phyloP scores from a whole-genome alignment of 2,888 invertebrate species.

The Mermis nigrescens region DNA sequence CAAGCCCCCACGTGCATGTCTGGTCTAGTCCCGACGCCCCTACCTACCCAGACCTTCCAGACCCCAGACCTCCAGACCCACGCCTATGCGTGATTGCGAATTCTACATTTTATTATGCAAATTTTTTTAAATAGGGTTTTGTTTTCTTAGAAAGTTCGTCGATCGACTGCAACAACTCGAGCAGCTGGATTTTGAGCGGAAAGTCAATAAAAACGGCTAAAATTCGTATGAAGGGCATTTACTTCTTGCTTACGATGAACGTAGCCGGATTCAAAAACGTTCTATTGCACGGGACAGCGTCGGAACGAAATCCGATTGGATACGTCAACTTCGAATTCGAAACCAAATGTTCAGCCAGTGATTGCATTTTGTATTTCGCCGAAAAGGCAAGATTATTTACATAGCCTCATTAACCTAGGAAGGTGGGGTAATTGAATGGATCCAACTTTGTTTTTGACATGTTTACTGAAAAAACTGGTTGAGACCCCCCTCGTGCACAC shows the following conservation, averaged over 20 bases:
- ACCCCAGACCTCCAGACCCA: too few relatives aligned
- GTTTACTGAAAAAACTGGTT: too few relatives aligned
- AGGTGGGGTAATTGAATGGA: too few relatives aligned
- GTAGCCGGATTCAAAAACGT: slow-evolving; percentile 35
- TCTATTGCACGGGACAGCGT: slow-evolving; percentile 23
- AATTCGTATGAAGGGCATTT: slow-evolving; percentile 38
- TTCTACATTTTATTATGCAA: too few relatives aligned
- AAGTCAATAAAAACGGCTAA: slow-evolving; percentile 38
- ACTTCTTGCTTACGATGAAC: slow-evolving; percentile 37
- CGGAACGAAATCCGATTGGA: slow-evolving; percentile 33
- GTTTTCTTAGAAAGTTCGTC: neutral
- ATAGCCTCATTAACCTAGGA: too few relatives aligned
- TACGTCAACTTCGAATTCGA: slow-evolving; percentile 40
- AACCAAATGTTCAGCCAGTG: slow-evolving; percentile 36
- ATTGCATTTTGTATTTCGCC: slow-evolving; percentile 41
- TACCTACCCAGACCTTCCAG: too few relatives aligned
- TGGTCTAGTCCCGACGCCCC: too few relatives aligned
- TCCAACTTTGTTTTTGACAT: too few relatives aligned
- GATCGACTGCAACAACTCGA: slow-evolving; percentile 31
- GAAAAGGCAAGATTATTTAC: slow-evolving; percentile 31
- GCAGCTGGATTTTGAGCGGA: slow-evolving; percentile 39
- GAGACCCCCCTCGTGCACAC: too few relatives aligned
- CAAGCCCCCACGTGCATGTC: too few relatives aligned
- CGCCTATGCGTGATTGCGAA: too few relatives aligned
- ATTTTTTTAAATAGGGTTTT: too few relatives aligned